Conservation (phyloP, 1,140 invertebrate species). For the Leptonema lineaticorne region DNA sequence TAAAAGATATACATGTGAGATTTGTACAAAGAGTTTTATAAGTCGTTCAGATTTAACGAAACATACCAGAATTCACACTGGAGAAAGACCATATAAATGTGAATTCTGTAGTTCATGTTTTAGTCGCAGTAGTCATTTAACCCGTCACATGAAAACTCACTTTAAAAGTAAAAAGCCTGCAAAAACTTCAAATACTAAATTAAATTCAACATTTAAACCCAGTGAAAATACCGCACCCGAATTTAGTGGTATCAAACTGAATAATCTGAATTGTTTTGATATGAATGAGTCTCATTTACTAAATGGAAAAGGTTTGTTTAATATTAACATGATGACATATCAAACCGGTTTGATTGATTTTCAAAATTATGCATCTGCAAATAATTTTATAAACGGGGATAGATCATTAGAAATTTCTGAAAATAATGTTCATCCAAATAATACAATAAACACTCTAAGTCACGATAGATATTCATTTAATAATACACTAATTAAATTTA, state of each 20-base stretch:
- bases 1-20: slow-evolving; percentile 49
- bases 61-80: slow-evolving; percentile 57
- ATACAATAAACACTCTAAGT: neutral
- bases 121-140: slow-evolving; percentile 37
- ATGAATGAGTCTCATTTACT: slow-evolving; percentile 2
- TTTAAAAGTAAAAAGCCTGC: slow-evolving; percentile 32
- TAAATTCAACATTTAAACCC: neutral
- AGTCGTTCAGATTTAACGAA: slow-evolving; percentile 56
- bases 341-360: slow-evolving; percentile 13
- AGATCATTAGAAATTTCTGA: neutral
- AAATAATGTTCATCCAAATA: neutral
- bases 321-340: slow-evolving; percentile 8
- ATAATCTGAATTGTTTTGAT: neutral
- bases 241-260: neutral
- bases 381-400: neutral
- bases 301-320: slow-evolving; percentile 12
- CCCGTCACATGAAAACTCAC: slow-evolving; percentile 40
- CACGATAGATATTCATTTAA: neutral
- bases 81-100: slow-evolving; percentile 63
- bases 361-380: slow-evolving; percentile 2
- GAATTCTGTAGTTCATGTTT: slow-evolving; percentile 41
- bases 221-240: slow-evolving; percentile 2
- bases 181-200: neutral
- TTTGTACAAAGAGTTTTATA: slow-evolving; percentile 62
- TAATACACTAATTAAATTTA: no score